These are phyloP conservation scores for Oncorhynchus clarkii DNA, from an alignment of 2,113 vertebrate species.

Conservation along the genomic window DNA sequence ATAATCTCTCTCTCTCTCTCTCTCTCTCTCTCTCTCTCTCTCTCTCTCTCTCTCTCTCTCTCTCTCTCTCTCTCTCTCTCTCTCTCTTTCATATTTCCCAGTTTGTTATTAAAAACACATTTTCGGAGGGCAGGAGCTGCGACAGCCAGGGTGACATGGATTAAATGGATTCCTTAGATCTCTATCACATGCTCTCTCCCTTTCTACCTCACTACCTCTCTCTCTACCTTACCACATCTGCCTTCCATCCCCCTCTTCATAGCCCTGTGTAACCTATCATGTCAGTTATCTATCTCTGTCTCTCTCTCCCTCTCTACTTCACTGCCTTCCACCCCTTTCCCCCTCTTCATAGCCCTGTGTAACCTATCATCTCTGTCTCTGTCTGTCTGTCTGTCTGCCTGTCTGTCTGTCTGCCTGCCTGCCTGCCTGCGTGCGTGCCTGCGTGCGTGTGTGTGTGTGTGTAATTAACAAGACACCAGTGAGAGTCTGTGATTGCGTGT, in stretches of 20 bases:
- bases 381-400: not conserved
- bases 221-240: not conserved
- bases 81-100: not conserved
- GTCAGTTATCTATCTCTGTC: too few species aligned
- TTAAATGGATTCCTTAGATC: conserved; percentile 47
- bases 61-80: conserved; percentile 20
- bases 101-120: conserved; percentile 43
- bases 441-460: not conserved
- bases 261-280: not conserved
- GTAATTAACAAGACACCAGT: conserved; percentile 36
- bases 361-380: not conserved
- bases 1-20: conserved; percentile 41
- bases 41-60: conserved; percentile 20
- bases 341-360: not conserved
- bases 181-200: not conserved
- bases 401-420: not conserved
- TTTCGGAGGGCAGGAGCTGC: conserved; percentile 21
- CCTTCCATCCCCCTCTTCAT: not conserved
- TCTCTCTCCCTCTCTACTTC: too few species aligned
- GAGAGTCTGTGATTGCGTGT: not conserved
- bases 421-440: not conserved
- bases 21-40: conserved; percentile 20
- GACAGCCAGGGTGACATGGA: conserved; percentile 22
- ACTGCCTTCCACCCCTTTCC: not conserved
- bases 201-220: conserved; percentile 4